Evolutionary conservation across 2,888 invertebrate species (phyloP).

Genomic region (Escarpia spicata): DNA sequence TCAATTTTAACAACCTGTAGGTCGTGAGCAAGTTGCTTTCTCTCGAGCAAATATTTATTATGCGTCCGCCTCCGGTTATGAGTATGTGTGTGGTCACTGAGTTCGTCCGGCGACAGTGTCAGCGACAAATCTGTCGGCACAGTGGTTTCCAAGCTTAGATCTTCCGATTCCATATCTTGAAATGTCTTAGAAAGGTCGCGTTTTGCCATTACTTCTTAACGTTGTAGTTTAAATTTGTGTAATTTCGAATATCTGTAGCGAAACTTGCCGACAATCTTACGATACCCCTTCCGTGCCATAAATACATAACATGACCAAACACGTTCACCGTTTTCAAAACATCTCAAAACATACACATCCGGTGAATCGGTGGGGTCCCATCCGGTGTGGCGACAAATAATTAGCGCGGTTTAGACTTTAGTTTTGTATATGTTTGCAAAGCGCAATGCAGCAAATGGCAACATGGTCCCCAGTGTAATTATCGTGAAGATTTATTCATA

Average conservation of each 20-base stretch:
- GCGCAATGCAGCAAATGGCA: background rate
- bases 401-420: background rate
- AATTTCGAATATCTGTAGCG: background rate
- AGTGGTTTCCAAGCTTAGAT: conserved; percentile 62
- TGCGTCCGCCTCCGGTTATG: conserved; percentile 45
- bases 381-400: background rate
- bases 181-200: background rate
- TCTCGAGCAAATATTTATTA: conserved; percentile 60
- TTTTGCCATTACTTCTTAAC: conserved; percentile 1
- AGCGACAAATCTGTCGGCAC: conserved; percentile 63
- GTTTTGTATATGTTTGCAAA: background rate
- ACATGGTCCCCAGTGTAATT: too few relatives aligned
- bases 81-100: conserved; percentile 42
- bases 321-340: background rate
- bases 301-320: background rate
- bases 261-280: background rate
- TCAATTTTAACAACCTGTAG: conserved; percentile 65
- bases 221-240: background rate
- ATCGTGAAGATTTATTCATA: too few relatives aligned
- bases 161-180: conserved; percentile 45
- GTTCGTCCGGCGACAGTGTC: conserved; percentile 54
- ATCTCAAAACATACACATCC: background rate
- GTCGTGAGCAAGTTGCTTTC: conserved; percentile 63
- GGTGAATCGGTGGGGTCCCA: too few relatives aligned
- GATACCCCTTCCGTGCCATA: background rate